Evolutionary conservation across 2,888 invertebrate genomes (phyloP), one percentile per base, ranked within the genome.

Genomic region (Falcaria lacertinaria): DNA sequence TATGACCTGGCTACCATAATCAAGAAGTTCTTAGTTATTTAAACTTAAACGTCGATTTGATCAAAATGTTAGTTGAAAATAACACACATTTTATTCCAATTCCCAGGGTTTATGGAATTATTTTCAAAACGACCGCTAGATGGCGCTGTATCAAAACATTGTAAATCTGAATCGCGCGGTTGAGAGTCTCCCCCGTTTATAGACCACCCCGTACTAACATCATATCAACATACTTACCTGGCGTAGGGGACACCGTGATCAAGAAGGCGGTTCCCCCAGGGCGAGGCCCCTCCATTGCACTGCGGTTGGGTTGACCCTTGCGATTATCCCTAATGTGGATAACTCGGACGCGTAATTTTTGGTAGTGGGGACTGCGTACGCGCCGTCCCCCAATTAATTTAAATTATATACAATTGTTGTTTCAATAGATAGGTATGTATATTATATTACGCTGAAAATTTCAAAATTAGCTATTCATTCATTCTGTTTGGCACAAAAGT

Each of bases 181-280:
- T 37, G 22, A 37, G 25, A 37, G 25, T 37, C 25, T 37, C 37
- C 37, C 8, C 11, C 15, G 22, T 8, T 1, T 37, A 15, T 16
- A n/a, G 25, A 37, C 37, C 11, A 28, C 15, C 25, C 7, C 22
- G 13, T 1, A 4, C 2, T n/a, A 0, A 8, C 4, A 22, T 19
- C 14, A 1, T 14, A 6, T 5, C 19, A 5, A 7, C 37, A 37
- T 37, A 37, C 37, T 37, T 37, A 37, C 37, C 37, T 37, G 37
- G 37, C 37, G 37, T 37, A 37, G 37, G 37, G 37, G 37, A 37
- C 22, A 37, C 37, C 37, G 37, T 37, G 37, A 37, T 37, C 37
- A 37, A 14, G 15, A 25, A 37, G 37, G 37, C 37, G 37, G 37
- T 37, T 37, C 37, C 37, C 37, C 37, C 37, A 37, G 37, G 22